phyloP scores from a whole-genome alignment of 1,140 invertebrate genomes.

The Mercenaria mercenaria region DNA sequence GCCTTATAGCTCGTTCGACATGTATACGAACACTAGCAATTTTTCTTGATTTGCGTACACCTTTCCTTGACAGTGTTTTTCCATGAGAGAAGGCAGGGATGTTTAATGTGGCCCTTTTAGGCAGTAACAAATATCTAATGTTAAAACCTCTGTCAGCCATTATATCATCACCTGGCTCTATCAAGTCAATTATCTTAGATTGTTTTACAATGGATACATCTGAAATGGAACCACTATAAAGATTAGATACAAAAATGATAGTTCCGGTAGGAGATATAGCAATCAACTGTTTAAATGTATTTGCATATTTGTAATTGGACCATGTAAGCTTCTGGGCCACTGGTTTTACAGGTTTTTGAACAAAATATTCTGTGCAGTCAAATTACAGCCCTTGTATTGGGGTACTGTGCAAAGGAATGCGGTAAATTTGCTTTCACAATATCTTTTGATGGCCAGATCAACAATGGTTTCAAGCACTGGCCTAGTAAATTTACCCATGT shows the following conservation, averaged over 20 bases:
- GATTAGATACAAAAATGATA: conserved; percentile 37
- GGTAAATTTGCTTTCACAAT: background rate
- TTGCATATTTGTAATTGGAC: conserved; percentile 47
- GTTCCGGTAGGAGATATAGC: conserved; percentile 13
- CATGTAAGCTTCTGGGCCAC: conserved; percentile 40
- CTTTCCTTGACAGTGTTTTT: background rate
- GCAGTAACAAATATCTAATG: background rate
- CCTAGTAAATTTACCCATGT: conserved; percentile 35
- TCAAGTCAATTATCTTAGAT: conserved; percentile 18
- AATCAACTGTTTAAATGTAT: conserved; percentile 41
- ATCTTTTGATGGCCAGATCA: conserved; percentile 30
- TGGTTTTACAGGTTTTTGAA: conserved; percentile 33
- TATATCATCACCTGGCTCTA: conserved; percentile 27
- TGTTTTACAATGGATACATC: conserved; percentile 25
- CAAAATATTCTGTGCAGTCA: conserved; percentile 45
- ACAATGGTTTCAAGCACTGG: conserved; percentile 21
- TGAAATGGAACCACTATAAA: conserved; percentile 18
- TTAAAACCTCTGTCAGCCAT: conserved; percentile 48
- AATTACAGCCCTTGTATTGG: conserved; percentile 18
- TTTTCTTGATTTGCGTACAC: background rate
- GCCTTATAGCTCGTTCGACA: conserved; percentile 17
- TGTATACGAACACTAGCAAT: conserved; percentile 30
- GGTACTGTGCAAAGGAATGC: background rate
- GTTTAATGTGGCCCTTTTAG: conserved; percentile 18
- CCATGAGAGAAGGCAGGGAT: conserved; percentile 39